These are phyloP conservation scores for Pitangus sulphuratus DNA, from an alignment of 2,797 vertebrate species.

Conservation along the genomic window DNA sequence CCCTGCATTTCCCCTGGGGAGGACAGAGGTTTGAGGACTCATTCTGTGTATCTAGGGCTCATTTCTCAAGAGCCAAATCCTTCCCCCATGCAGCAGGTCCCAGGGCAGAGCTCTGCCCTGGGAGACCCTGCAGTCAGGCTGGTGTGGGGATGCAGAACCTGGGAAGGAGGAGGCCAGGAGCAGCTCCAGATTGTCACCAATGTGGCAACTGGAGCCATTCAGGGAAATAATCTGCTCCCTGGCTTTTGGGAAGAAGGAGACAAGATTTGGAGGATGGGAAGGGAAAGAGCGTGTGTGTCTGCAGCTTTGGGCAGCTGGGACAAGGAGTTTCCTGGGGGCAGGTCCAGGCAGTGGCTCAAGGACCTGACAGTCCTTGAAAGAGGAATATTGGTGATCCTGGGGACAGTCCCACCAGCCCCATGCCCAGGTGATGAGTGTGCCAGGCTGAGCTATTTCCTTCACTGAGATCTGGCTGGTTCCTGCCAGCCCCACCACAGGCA, in stretches of 20 bases:
- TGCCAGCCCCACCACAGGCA: neutral
- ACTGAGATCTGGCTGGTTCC: too few relatives aligned
- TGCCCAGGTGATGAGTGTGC: neutral
- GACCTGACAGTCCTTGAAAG: neutral
- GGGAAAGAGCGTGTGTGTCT: accelerated
- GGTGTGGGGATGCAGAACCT: neutral
- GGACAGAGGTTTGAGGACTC: neutral
- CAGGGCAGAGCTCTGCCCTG: neutral
- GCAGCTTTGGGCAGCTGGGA: neutral
- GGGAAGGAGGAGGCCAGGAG: neutral
- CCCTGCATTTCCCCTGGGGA: neutral
- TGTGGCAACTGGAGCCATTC: neutral
- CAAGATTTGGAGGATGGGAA: neutral
- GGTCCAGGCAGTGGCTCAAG: neutral
- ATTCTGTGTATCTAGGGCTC: neutral
- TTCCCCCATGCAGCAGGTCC: accelerated
- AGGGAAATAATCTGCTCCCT: neutral
- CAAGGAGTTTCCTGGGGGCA: neutral
- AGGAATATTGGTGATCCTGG: accelerated
- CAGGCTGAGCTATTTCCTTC: neutral
- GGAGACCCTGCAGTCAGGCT: neutral
- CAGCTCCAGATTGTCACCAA: neutral
- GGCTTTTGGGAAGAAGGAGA: neutral
- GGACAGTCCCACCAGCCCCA: neutral
- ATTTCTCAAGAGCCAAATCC: neutral